Percentiles rank a stretch among this genome's conserved stretches.
Conservation (phyloP, 2,888 invertebrate genomes). For the Teleogryllus oceanicus region DNA sequence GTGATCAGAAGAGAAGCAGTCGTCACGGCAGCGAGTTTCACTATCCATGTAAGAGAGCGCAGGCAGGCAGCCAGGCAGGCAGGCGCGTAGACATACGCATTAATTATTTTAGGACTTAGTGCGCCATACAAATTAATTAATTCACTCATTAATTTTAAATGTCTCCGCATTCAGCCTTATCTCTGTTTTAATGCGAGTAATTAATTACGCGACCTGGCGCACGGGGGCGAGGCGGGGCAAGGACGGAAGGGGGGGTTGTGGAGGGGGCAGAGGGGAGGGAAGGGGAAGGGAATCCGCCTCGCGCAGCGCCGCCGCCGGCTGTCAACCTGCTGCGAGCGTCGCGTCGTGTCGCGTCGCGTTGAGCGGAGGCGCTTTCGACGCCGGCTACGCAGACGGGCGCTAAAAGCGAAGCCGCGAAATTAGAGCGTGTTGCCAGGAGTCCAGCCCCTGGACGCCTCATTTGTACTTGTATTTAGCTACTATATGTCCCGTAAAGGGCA, state of each 20-base stretch:
- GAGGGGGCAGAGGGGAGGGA: background rate
- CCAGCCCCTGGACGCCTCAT: too few species aligned
- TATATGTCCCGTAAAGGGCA: too few species aligned
- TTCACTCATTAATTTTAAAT: conserved; percentile 10
- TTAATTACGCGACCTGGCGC: background rate
- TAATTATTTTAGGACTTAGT: conserved; percentile 8
- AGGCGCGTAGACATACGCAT: background rate
- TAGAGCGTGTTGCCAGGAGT: too few species aligned
- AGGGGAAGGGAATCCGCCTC: background rate
- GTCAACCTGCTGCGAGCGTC: too few species aligned
- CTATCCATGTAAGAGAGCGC: background rate
- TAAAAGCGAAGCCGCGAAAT: too few species aligned
- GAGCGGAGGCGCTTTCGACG: too few species aligned
- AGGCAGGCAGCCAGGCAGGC: background rate
- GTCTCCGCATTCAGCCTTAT: conserved; percentile 5
- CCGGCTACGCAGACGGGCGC: too few species aligned
- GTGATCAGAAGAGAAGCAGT: too few species aligned
- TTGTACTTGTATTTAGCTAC: too few species aligned
- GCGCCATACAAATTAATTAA: background rate
- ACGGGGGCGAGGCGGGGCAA: background rate
- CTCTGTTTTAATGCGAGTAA: conserved; percentile 9
- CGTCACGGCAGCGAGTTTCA: too few species aligned
- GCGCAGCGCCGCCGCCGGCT: too few species aligned
- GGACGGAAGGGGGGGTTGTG: background rate
- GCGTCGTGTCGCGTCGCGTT: too few species aligned